These are phyloP conservation scores for Agapornis roseicollis DNA, from an alignment of 2,113 vertebrate species.

Conservation along the genomic window DNA sequence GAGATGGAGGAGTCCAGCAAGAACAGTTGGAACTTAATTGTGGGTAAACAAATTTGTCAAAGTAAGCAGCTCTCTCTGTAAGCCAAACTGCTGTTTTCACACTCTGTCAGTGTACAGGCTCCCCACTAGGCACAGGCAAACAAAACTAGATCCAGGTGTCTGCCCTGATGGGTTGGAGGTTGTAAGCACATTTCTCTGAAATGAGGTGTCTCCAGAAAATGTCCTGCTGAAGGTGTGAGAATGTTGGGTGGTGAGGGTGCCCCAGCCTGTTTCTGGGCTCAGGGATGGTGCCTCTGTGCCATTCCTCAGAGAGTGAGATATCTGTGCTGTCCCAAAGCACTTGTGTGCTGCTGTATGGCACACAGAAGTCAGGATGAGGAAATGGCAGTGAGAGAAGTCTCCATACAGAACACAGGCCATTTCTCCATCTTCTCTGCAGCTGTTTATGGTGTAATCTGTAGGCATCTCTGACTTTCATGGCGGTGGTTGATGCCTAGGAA, in stretches of 20 bases:
- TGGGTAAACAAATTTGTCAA: not conserved
- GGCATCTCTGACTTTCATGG: not conserved
- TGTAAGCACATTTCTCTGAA: not conserved
- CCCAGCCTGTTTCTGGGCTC: not conserved
- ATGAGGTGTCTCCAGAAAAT: not conserved
- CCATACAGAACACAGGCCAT: fast-evolving
- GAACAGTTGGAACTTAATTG: conserved; percentile 6
- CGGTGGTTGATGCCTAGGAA: not conserved
- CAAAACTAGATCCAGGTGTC: not conserved
- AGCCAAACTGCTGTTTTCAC: not conserved
- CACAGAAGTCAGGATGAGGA: not conserved
- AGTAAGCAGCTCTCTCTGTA: not conserved
- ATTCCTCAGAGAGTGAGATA: not conserved
- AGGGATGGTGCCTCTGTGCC: not conserved
- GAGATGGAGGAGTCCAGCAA: not conserved
- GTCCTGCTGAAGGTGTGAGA: not conserved
- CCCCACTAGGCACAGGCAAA: not conserved
- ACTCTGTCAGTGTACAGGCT: not conserved
- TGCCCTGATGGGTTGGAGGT: not conserved
- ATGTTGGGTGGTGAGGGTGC: not conserved
- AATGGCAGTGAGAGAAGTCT: not conserved
- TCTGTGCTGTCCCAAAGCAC: not conserved
- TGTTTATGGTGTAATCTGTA: not conserved
- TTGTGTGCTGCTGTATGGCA: not conserved
- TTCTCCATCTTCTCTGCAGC: not conserved